Evolutionary conservation across 37 sponge, comb jelly and placozoan species (phyloP).

Genomic region (Lycopodina hypogea): DNA sequence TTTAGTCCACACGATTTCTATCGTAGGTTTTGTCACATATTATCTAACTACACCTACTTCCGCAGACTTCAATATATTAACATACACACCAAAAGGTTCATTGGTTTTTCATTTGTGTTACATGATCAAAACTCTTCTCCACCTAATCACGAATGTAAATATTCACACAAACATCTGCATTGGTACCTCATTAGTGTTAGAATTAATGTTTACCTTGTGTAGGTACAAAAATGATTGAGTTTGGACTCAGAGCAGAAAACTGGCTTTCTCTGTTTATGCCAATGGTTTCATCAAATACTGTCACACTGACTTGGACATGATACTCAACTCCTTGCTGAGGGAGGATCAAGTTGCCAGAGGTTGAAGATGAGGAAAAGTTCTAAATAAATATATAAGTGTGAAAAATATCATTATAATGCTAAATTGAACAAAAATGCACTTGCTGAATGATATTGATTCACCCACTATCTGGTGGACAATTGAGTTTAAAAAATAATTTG

Average conservation of each 20-base stretch:
- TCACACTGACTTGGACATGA: slow-evolving; percentile 23
- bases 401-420: not conserved
- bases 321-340: not conserved
- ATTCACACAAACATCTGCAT: no score
- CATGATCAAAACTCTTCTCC: no score
- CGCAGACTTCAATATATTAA: no score
- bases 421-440: no score
- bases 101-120: not conserved
- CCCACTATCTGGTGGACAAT: no score
- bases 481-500: no score
- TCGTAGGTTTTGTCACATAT: no score
- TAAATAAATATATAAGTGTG: not conserved
- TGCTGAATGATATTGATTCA: no score
- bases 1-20: no score
- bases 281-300: not conserved
- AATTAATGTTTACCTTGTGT: slow-evolving; percentile 29
- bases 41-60: no score
- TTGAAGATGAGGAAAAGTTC: not conserved
- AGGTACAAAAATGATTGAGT: slow-evolving; percentile 20
- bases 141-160: no score
- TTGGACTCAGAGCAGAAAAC: slow-evolving; percentile 3
- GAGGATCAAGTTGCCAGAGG: slow-evolving; percentile 12
- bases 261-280: slow-evolving; percentile 8
- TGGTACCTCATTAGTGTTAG: no score
- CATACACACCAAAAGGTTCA: not conserved